phyloP scores from a whole-genome alignment of 2,797 vertebrate species.

The Chloroceryle inda region DNA sequence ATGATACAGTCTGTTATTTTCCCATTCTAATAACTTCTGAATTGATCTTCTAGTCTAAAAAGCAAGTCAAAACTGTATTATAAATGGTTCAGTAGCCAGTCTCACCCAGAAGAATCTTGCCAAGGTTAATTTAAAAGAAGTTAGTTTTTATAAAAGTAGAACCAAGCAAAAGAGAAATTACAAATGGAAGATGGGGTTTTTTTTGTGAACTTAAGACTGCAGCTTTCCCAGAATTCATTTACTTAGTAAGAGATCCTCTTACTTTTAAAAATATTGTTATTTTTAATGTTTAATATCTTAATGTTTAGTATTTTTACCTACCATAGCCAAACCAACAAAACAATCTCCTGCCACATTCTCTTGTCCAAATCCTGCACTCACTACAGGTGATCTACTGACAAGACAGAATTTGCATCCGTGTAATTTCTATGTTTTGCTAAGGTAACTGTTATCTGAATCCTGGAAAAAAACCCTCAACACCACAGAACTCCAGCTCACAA shows the following conservation, averaged over 20 bases:
- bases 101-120: not conserved
- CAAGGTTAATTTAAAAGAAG: not conserved
- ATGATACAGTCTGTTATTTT: conserved; percentile 98
- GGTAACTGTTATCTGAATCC: not conserved
- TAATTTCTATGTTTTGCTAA: not conserved
- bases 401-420: not conserved
- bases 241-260: not conserved
- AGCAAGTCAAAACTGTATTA: conserved; percentile 63
- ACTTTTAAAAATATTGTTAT: not conserved
- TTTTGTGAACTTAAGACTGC: not conserved
- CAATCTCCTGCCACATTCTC: not conserved
- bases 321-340: not conserved
- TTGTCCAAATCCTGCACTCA: not conserved
- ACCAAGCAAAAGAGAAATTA: not conserved
- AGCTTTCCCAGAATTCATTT: not conserved
- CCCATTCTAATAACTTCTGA: conserved; percentile 98
- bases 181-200: not conserved
- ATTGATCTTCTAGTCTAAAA: conserved; percentile 96
- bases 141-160: not conserved
- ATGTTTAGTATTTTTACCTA: not conserved
- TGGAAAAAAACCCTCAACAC: not conserved
- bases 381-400: not conserved
- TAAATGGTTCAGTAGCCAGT: not conserved
- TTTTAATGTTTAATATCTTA: not conserved
- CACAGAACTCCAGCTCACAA: not conserved